Evolutionary conservation across 30 jellyfish, hydroid and myxozoan species (phyloP).

Genomic region (Sanderia malayensis): DNA sequence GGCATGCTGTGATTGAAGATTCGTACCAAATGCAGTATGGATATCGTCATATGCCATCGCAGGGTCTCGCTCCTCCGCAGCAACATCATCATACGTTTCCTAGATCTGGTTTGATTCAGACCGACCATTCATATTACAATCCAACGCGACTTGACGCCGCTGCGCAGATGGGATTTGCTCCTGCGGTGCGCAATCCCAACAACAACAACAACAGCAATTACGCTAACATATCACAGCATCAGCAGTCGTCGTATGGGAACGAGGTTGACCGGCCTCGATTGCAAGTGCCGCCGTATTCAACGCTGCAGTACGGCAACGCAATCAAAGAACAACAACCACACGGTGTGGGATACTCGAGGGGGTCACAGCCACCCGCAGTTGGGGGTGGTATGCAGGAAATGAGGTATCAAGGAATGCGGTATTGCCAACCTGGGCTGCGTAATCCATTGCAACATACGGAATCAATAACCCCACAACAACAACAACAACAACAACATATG

Average conservation of each 20-base stretch:
- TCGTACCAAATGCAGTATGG: background rate
- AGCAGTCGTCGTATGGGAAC: background rate
- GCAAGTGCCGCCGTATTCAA: slow-evolving; percentile 1
- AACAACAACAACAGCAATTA: background rate
- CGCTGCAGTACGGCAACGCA: too few relatives aligned
- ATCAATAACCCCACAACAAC: background rate
- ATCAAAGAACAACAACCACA: background rate
- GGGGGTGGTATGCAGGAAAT: background rate
- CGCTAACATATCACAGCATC: background rate
- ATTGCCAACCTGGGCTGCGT: background rate
- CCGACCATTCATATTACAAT: background rate
- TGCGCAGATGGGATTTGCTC: background rate
- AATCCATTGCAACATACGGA: background rate
- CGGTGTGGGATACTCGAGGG: background rate
- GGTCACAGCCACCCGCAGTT: background rate
- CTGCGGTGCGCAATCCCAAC: too few relatives aligned
- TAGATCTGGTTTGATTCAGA: background rate
- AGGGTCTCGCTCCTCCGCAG: slow-evolving; percentile 6
- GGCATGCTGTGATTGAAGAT: background rate
- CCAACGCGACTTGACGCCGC: too few relatives aligned
- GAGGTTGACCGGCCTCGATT: background rate
- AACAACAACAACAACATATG: background rate
- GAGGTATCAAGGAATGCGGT: background rate
- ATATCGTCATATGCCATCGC: background rate
- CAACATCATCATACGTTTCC: background rate